Evolutionary conservation across 2,888 invertebrate species (phyloP), one percentile per base, ranked within the genome.

Genomic region (Sabellastarte sp.): DNA sequence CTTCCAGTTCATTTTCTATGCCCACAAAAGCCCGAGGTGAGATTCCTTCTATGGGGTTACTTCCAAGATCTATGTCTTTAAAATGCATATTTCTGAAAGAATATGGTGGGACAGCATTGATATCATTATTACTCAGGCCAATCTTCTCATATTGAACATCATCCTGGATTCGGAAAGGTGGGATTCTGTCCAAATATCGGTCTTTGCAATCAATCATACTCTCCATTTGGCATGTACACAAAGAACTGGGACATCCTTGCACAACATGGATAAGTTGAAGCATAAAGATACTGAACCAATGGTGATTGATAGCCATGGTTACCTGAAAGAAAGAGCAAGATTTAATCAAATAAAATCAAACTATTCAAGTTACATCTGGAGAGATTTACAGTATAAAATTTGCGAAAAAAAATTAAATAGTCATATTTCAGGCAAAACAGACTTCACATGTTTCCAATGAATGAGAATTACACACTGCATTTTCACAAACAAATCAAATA

Each of bases 11-110:
- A 15, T 60, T 55, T 32, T 70, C 68, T n/a, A 71, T 32, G 15
- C 70, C 69, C 30, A 58, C 61, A 41, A 71, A 71, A 3, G 69
- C 69, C 56, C 71, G 50, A 1, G 69, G 69, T 1, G 69, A 69
- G 24, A 71, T 61, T 20, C 69, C 70, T 26, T 68, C 61, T 50
- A 71, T 64, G 4, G 62, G 65, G 61, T 71, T 71, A 28, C 61
- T 33, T 50, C 59, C 59, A 32, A 71, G 63, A n/a, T 56, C 52
- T 26, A 71, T 63, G 31, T 61, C n/a, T 28, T 32, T 56, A 26
- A 64, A 59, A 20, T 28, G 32, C 5, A 70, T 33, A 31, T 61
- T 31, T 32, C 60, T 31, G 57, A 71, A 71, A 32, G 64, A 64
- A 28, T 57, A 57, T 3, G 71, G 68, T 10, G 64, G 68, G 10